phyloP scores from a whole-genome alignment of 2,797 vertebrate genomes.

The Macropus fuliginosus region DNA sequence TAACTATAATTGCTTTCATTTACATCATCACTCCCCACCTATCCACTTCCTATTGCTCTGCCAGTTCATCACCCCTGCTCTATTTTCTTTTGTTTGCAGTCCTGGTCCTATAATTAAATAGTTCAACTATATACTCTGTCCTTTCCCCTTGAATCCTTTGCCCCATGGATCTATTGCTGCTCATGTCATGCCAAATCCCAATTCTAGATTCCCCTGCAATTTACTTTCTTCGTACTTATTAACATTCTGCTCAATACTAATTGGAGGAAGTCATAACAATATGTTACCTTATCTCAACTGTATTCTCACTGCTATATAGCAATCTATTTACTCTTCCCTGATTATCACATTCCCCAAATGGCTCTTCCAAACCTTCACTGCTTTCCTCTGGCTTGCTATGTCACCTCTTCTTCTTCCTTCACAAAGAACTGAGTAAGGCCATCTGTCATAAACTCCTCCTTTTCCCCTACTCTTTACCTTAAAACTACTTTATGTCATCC shows the following conservation, averaged over 20 bases:
- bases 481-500: not conserved
- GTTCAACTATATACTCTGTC: not conserved
- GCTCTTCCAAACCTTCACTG: not conserved
- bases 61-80: not conserved
- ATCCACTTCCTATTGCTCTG: not conserved
- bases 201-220: not conserved
- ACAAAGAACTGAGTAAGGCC: not conserved
- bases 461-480: not conserved
- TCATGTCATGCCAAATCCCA: not conserved
- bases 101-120: not conserved
- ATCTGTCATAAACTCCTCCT: not conserved
- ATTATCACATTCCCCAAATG: not conserved
- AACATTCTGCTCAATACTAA: not conserved
- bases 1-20: not conserved
- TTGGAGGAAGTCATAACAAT: not conserved
- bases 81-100: not conserved
- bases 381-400: not conserved
- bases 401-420: not conserved
- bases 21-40: slow-evolving; percentile 6
- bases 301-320: not conserved
- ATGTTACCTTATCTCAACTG: not conserved
- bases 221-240: not conserved
- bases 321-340: not conserved
- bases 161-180: not conserved
- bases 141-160: not conserved